Percentiles rank a stretch among this genome's conserved stretches.
Evolutionary conservation across 2,113 vertebrate genomes (phyloP).

Genomic region (Emydura subglobosa): DNA sequence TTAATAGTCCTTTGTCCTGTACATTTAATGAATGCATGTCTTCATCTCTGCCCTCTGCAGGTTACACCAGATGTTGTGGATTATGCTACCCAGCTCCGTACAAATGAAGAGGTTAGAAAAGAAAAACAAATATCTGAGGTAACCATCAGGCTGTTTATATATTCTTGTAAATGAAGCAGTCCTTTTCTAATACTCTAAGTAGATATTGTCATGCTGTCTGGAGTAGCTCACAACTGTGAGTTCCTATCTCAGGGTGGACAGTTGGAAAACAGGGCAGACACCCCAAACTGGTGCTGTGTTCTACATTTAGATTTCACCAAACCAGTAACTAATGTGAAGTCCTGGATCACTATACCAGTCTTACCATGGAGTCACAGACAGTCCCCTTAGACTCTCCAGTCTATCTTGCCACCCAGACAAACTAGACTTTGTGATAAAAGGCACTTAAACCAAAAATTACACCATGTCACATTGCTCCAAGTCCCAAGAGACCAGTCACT

Average conservation of each 20-base stretch:
- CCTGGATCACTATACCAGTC: background rate
- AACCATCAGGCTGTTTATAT: background rate
- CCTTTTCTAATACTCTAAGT: background rate
- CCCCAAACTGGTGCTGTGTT: background rate
- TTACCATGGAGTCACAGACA: background rate
- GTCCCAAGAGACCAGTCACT: background rate
- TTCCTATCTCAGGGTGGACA: background rate
- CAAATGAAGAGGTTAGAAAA: background rate
- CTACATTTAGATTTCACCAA: background rate
- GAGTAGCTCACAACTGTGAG: background rate
- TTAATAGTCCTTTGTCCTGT: background rate
- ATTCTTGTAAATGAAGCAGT: background rate
- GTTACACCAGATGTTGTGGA: background rate
- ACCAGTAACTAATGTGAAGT: background rate
- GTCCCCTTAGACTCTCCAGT: background rate
- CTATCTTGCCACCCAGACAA: background rate
- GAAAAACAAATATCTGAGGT: slow-evolving; percentile 4
- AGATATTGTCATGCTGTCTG: background rate
- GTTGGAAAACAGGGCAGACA: background rate
- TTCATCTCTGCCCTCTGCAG: slow-evolving; percentile 9
- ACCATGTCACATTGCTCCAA: background rate
- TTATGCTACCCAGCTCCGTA: background rate
- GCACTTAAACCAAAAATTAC: background rate
- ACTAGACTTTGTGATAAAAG: background rate
- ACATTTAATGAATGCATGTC: background rate